Evolutionary conservation across 2,888 invertebrate species (phyloP).

Genomic region (Halictus quadricinctus): DNA sequence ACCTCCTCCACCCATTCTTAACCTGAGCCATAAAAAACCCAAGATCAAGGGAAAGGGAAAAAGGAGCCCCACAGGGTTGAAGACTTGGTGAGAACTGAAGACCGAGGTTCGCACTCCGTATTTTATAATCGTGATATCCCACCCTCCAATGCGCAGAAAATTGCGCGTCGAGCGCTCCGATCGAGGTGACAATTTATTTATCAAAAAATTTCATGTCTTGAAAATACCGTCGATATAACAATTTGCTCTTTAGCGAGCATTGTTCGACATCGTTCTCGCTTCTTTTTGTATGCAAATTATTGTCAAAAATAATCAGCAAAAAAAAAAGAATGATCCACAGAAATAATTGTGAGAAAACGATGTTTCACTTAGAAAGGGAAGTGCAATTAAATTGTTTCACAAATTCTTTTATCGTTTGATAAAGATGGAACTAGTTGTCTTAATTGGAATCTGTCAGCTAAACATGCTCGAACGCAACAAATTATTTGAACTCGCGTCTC

Average conservation of each 20-base stretch:
- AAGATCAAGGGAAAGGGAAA: neutral
- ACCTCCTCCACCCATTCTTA: neutral
- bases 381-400: too few species aligned
- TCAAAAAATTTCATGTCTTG: neutral
- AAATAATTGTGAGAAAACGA: too few species aligned
- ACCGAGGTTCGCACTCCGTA: neutral
- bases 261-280: neutral
- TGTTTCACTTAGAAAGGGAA: too few species aligned
- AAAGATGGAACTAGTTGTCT: too few species aligned
- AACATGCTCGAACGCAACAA: neutral
- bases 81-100: neutral
- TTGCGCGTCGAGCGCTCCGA: neutral
- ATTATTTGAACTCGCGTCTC: neutral
- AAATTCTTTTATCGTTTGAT: too few species aligned
- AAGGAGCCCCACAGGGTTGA: neutral
- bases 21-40: neutral
- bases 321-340: neutral
- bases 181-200: neutral
- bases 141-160: neutral
- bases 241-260: neutral
- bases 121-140: neutral
- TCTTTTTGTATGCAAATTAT: neutral
- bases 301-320: neutral
- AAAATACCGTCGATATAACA: too few species aligned
- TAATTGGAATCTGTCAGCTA: too few species aligned